Percentiles rank a stretch among this genome's conserved stretches.
Evolutionary conservation across 1,140 invertebrate species (phyloP).

Genomic region (Temnothorax nylanderi): DNA sequence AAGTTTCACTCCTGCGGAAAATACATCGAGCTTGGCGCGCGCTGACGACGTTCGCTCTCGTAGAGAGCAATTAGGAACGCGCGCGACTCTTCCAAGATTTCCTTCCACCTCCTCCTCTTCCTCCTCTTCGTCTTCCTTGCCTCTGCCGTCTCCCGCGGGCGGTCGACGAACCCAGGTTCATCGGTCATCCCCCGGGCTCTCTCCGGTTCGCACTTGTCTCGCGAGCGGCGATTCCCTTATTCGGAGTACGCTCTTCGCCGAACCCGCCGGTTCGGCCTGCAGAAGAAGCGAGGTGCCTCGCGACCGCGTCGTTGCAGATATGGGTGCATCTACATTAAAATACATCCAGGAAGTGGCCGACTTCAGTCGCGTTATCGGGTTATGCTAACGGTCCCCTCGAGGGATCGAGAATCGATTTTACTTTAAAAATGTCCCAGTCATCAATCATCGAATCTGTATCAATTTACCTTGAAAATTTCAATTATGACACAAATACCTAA

Average conservation of each 20-base stretch:
- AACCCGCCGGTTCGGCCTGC: slow-evolving; percentile 13
- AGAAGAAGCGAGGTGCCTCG: slow-evolving; percentile 32
- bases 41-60: slow-evolving; percentile 9
- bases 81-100: slow-evolving; percentile 56
- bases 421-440: background rate
- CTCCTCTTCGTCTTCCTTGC: background rate
- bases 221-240: slow-evolving; percentile 80
- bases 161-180: slow-evolving; percentile 79
- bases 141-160: background rate
- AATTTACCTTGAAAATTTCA: background rate
- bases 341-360: background rate
- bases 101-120: background rate
- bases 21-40: slow-evolving; percentile 4
- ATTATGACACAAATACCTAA: background rate
- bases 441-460: background rate
- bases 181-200: slow-evolving; percentile 78
- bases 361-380: background rate
- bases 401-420: background rate
- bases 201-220: slow-evolving; percentile 80
- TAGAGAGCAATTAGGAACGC: slow-evolving; percentile 53
- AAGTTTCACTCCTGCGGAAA: slow-evolving; percentile 22
- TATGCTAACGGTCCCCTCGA: background rate
- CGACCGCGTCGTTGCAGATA: background rate
- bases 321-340: background rate
- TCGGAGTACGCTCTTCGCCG: slow-evolving; percentile 76